phyloP scores from a whole-genome alignment of 2,888 invertebrate genomes.

The Linyphia triangularis region DNA sequence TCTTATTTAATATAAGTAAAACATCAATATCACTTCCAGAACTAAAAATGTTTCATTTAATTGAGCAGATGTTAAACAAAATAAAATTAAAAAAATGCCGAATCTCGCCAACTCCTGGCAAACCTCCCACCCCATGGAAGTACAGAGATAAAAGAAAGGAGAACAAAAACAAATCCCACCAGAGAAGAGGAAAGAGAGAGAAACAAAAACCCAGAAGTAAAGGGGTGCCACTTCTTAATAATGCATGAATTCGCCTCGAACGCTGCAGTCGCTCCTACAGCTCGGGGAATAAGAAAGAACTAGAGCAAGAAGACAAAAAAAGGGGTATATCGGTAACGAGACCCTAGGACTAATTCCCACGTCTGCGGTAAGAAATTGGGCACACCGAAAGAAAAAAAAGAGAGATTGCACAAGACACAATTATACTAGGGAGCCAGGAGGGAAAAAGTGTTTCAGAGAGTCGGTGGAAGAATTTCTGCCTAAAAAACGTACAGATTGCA shows the following conservation, averaged over 20 bases:
- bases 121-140: neutral
- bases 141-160: conserved; percentile 42
- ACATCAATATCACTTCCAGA: too few relatives aligned
- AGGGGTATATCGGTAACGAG: conserved; percentile 59
- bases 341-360: conserved; percentile 73
- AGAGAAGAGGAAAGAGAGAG: conserved; percentile 27
- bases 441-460: conserved; percentile 16
- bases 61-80: too few relatives aligned
- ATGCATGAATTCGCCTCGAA: conserved; percentile 72
- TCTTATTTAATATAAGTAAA: too few relatives aligned
- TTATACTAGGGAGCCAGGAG: conserved; percentile 46
- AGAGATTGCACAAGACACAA: conserved; percentile 64
- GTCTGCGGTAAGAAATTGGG: conserved; percentile 72
- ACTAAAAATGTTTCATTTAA: too few relatives aligned
- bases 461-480: conserved; percentile 17
- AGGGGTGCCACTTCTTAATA: conserved; percentile 75
- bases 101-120: conserved; percentile 49
- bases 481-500: neutral
- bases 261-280: conserved; percentile 29
- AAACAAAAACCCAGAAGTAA: conserved; percentile 55
- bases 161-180: conserved; percentile 72
- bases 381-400: neutral
- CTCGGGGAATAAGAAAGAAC: conserved; percentile 34
- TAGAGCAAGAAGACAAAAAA: neutral
- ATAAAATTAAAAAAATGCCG: neutral